These are phyloP conservation scores for Seriola dumerili DNA, from an alignment of 2,113 vertebrate genomes.

Conservation along the genomic window DNA sequence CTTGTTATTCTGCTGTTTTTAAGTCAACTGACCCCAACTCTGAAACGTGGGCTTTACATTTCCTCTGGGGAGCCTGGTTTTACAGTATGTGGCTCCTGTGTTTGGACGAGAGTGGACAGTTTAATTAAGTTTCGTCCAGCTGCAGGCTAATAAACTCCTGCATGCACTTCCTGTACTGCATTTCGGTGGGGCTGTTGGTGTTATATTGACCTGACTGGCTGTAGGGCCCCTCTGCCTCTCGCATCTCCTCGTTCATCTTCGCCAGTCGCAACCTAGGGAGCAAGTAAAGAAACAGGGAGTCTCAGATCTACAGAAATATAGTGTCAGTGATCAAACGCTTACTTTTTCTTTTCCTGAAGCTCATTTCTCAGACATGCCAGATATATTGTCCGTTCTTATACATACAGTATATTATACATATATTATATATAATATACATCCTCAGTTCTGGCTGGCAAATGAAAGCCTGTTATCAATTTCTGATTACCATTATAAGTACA, in stretches of 20 bases:
- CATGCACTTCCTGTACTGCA: slow-evolving; percentile 97
- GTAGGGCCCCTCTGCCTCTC: slow-evolving; percentile 96
- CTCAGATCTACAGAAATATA: background rate
- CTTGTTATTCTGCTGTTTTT: background rate
- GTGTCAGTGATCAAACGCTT: background rate
- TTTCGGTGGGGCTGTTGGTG: slow-evolving; percentile 94
- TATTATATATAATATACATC: background rate
- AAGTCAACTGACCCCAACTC: slow-evolving; percentile 38
- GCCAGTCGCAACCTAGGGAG: slow-evolving; percentile 92
- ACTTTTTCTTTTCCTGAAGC: background rate
- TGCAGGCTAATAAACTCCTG: slow-evolving; percentile 97
- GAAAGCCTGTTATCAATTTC: background rate
- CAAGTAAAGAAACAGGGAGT: background rate
- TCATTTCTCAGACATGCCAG: background rate
- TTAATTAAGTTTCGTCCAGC: slow-evolving; percentile 87
- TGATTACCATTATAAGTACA: background rate
- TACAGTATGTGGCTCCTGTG: slow-evolving; percentile 1
- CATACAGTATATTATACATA: too few species aligned
- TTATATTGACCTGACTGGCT: slow-evolving; percentile 98
- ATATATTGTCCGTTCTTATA: background rate
- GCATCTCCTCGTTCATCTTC: slow-evolving; percentile 99
- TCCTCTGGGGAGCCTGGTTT: background rate
- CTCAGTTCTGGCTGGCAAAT: background rate
- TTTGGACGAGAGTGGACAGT: background rate
- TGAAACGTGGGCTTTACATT: slow-evolving; percentile 9